Base-by-base conservation (phyloP, 2,797 vertebrate genomes). In the Anguilla megastoma region DNA sequence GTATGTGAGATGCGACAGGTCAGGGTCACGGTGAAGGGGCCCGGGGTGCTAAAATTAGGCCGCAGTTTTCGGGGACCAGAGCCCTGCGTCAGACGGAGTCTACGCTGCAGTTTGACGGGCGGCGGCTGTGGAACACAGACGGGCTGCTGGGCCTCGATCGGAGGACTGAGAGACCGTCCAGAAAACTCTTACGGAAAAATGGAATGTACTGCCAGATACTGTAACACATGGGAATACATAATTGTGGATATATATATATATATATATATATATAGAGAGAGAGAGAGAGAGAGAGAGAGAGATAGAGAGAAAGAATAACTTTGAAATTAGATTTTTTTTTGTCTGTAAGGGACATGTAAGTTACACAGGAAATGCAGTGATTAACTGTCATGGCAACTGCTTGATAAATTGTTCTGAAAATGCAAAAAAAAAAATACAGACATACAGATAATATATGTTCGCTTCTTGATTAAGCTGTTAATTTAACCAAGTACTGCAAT, bases 31-130 rank as follows among this genome's bases (percentile, higher is more conserved):
- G 27, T 76, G 50, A 86, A 30, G 63, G 41, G 60, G 84, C 71
- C 18, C 79, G 54, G 10, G 87, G 60, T 58, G 87, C 87, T 88
- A 88, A 89, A 89, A 85, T 88, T 82, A 91, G 71, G 27, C 69
- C 16, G 79, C 80, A 36, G 66, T 54, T 63, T 63, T 48, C 86
- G 76, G 66, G 58, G 76, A 41, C 30, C 79, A 24, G 41, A 48
- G 24, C 30, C 66, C 27, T 24, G n/a, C 16, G 60, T 36, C 85
- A n/a, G n/a, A 27, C 10, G 54, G 80, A 41, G 14, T 36, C 54
- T 66, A 56, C 50, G 33, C 88, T 27, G 69, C 5, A 56, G 60
- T 5, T 30, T 52, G 79, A 66, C 6, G 14, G 18, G 2, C n/a
- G 14, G 85, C 52, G 86, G 45, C 30, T 50, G 48, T 30, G 2